These are phyloP conservation scores for Pollachius pollachius DNA, from an alignment of 2,113 vertebrate genomes.

Conservation along the genomic window DNA sequence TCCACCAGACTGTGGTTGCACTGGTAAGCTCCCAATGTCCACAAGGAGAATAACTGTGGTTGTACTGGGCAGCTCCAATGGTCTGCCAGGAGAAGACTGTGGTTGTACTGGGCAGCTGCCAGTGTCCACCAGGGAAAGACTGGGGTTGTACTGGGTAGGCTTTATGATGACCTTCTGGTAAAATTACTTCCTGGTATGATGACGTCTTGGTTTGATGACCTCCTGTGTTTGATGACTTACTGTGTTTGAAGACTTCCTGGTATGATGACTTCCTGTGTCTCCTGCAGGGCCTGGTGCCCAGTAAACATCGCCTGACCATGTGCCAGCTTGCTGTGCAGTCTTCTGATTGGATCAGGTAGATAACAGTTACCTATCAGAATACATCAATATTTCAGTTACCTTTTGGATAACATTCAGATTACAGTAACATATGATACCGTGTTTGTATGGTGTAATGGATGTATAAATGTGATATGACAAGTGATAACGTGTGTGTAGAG, in stretches of 20 bases:
- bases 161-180: not conserved
- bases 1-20: too few species aligned
- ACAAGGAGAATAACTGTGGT: not conserved
- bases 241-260: not conserved
- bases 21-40: too few species aligned
- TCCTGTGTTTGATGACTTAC: not conserved
- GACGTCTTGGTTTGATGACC: not conserved
- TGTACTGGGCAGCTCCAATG: not conserved
- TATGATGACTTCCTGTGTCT: not conserved
- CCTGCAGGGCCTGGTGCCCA: conserved; percentile 89
- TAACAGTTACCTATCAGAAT: not conserved
- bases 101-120: too few species aligned
- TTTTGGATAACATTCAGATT: not conserved
- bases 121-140: not conserved
- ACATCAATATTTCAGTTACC: too few species aligned
- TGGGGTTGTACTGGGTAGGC: too few species aligned
- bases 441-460: not conserved
- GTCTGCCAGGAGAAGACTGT: not conserved
- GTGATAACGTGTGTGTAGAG: conserved; percentile 68
- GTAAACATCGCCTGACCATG: conserved; percentile 95
- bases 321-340: conserved; percentile 95
- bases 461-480: not conserved
- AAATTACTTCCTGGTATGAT: not conserved
- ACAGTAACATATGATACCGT: not conserved
- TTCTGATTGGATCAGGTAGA: conserved; percentile 96